Percentiles rank a stretch among this genome's conserved stretches.
Conservation (phyloP, 2,888 invertebrate genomes). For the Hyles lineata region DNA sequence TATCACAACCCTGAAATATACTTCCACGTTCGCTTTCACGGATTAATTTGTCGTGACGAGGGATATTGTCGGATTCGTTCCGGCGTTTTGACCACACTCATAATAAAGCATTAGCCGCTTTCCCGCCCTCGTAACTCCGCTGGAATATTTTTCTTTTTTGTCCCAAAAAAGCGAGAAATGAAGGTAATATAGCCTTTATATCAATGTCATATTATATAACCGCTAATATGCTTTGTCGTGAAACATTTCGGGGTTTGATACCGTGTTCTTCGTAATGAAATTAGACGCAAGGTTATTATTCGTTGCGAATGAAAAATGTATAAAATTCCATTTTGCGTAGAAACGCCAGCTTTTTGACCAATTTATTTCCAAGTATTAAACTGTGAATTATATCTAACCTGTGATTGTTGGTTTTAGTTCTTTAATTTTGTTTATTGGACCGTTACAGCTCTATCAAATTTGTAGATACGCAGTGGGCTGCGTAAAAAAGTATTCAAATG, state of each 20-base stretch:
- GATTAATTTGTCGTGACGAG: conserved; percentile 53
- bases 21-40: conserved; percentile 30
- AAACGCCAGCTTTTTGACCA: no score
- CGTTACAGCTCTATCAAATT: no score
- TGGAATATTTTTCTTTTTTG: conserved; percentile 51
- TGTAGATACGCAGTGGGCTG: no score
- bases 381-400: no score
- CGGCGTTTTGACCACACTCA: conserved; percentile 68
- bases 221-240: background rate
- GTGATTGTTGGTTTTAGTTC: no score
- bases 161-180: conserved; percentile 61
- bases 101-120: conserved; percentile 69
- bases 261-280: background rate
- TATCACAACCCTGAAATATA: background rate
- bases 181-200: background rate
- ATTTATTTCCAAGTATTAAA: no score
- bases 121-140: conserved; percentile 61
- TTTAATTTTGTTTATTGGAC: no score
- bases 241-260: background rate
- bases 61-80: conserved; percentile 61
- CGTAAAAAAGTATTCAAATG: no score
- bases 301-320: background rate
- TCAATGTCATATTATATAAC: conserved; percentile 1
- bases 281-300: conserved; percentile 1
- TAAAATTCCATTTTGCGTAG: background rate